Percentiles rank a stretch among this genome's conserved stretches.
phyloP scores from a whole-genome alignment of 2,797 vertebrate species.

The Sorex maritimensis region DNA sequence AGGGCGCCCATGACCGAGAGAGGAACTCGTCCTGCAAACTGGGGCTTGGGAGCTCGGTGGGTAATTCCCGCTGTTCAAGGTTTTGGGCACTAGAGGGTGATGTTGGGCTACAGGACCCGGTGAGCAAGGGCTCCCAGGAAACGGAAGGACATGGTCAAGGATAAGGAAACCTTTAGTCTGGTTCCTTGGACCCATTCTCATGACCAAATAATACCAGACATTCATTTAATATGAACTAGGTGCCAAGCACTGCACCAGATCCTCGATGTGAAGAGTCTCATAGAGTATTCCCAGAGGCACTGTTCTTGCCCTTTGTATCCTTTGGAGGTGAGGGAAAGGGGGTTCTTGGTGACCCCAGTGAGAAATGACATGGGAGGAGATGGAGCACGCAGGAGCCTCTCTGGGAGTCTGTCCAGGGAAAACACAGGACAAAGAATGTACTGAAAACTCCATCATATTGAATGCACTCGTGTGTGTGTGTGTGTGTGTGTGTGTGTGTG shows the following conservation, averaged over 20 bases:
- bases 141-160: neutral
- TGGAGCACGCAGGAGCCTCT: neutral
- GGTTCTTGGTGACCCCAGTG: neutral
- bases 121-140: slow-evolving; percentile 8
- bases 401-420: neutral
- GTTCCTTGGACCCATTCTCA: slow-evolving; percentile 29
- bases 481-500: too few relatives aligned
- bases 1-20: too few relatives aligned
- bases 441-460: neutral
- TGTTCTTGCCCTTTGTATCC: neutral
- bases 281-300: neutral
- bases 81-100: slow-evolving; percentile 75
- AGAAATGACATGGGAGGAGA: neutral
- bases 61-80: slow-evolving; percentile 54
- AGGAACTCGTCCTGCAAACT: neutral
- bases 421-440: neutral
- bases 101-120: slow-evolving; percentile 20
- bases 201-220: neutral
- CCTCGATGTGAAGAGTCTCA: neutral
- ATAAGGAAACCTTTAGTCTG: neutral
- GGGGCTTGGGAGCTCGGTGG: neutral
- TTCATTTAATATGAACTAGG: neutral
- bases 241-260: neutral
- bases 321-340: neutral
- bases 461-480: too few relatives aligned